phyloP scores from a whole-genome alignment of 2,888 invertebrate genomes.

The Meta bourneti region DNA sequence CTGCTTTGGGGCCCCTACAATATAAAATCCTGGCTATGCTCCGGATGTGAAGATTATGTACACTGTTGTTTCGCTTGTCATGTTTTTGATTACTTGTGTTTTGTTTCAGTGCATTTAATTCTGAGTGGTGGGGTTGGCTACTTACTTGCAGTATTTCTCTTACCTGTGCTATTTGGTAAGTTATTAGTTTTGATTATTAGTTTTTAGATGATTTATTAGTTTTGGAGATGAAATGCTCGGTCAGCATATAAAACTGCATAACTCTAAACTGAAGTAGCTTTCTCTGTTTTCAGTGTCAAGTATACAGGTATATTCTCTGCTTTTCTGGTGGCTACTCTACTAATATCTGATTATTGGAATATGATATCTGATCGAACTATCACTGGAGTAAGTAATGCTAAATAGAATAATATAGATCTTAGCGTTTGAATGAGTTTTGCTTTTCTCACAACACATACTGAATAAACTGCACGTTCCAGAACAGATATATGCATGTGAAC shows the following conservation, averaged over 20 bases:
- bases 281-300: slow-evolving; percentile 86
- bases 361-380: slow-evolving; percentile 79
- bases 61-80: not conserved
- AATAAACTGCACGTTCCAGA: no score
- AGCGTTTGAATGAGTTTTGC: not conserved
- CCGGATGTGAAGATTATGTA: no score
- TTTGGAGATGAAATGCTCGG: not conserved
- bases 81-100: not conserved
- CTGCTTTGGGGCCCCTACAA: not conserved
- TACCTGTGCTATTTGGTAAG: slow-evolving; percentile 86
- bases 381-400: slow-evolving; percentile 80
- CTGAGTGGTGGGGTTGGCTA: slow-evolving; percentile 86
- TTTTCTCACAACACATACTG: no score
- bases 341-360: slow-evolving; percentile 90
- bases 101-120: slow-evolving; percentile 81
- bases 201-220: not conserved
- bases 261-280: not conserved
- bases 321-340: slow-evolving; percentile 86
- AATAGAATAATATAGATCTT: not conserved
- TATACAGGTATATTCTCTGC: slow-evolving; percentile 93
- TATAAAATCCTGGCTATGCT: not conserved
- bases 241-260: no score
- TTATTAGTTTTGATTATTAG: not conserved
- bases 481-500: no score
- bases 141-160: slow-evolving; percentile 79